These are phyloP conservation scores for Aphelocoma californica DNA, from an alignment of 2,797 vertebrate species.

Conservation along the genomic window DNA sequence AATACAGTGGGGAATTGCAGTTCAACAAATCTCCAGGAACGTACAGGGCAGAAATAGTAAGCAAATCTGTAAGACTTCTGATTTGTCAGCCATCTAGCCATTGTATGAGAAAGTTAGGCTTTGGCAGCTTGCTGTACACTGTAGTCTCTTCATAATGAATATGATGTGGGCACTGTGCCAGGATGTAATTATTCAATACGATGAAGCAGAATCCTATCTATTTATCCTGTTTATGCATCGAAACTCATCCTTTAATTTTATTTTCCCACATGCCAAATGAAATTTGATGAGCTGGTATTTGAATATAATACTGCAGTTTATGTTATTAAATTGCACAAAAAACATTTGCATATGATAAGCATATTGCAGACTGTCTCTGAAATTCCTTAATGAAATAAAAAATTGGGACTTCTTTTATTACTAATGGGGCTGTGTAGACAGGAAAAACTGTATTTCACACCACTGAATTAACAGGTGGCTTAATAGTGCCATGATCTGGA, in stretches of 20 bases:
- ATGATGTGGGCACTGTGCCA: not conserved
- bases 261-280: slow-evolving; percentile 24
- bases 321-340: slow-evolving; percentile 1
- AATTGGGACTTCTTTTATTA: not conserved
- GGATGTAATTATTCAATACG: not conserved
- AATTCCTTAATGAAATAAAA: not conserved
- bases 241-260: slow-evolving; percentile 18
- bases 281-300: slow-evolving; percentile 10
- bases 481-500: not conserved
- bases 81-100: not conserved
- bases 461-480: not conserved
- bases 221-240: slow-evolving; percentile 19
- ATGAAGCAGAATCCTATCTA: slow-evolving; percentile 5
- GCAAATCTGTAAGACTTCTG: not conserved
- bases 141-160: not conserved
- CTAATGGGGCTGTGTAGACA: not conserved
- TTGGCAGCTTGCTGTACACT: not conserved
- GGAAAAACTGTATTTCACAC: not conserved
- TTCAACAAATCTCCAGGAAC: not conserved
- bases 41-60: not conserved
- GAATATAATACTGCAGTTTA: not conserved
- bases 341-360: not conserved
- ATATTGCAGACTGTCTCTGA: not conserved
- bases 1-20: not conserved
- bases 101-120: not conserved